phyloP scores from a whole-genome alignment of 2,797 vertebrate species.

The Antrozous pallidus region DNA sequence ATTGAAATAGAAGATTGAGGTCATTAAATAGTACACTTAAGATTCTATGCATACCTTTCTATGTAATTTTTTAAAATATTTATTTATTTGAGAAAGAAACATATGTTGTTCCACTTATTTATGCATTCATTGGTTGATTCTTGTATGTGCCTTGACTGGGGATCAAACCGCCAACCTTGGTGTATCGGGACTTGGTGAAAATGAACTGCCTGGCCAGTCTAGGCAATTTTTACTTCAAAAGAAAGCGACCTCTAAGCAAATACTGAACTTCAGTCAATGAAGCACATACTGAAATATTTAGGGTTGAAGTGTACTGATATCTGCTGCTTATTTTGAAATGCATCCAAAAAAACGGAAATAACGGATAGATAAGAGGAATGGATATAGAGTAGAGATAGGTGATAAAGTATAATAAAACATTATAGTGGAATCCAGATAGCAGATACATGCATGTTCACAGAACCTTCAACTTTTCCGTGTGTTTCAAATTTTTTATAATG shows the following conservation, averaged over 20 bases:
- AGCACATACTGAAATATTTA: not conserved
- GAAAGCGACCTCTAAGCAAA: not conserved
- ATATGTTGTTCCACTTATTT: not conserved
- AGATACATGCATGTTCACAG: not conserved
- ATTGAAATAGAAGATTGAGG: not conserved
- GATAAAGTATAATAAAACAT: not conserved
- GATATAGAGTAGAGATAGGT: not conserved
- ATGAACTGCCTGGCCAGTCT: not conserved
- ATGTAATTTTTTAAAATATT: not conserved
- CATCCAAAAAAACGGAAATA: not conserved
- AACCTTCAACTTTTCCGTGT: not conserved
- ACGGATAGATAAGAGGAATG: not conserved
- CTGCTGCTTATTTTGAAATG: not conserved
- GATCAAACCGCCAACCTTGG: not conserved
- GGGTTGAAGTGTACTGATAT: not conserved
- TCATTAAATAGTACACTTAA: not conserved
- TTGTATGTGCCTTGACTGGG: not conserved
- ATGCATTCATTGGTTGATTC: not conserved
- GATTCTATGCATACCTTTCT: not conserved
- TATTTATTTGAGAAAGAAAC: not conserved
- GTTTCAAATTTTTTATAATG: not conserved
- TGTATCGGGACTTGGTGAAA: not conserved
- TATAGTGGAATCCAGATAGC: not conserved
- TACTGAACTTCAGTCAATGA: not conserved
- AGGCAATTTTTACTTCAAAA: slow-evolving; percentile 19